Percentiles rank a stretch among this genome's conserved stretches.
Conservation (phyloP, 30 jellyfish, hydroid and myxozoan genomes). For the Mastigias papua region DNA sequence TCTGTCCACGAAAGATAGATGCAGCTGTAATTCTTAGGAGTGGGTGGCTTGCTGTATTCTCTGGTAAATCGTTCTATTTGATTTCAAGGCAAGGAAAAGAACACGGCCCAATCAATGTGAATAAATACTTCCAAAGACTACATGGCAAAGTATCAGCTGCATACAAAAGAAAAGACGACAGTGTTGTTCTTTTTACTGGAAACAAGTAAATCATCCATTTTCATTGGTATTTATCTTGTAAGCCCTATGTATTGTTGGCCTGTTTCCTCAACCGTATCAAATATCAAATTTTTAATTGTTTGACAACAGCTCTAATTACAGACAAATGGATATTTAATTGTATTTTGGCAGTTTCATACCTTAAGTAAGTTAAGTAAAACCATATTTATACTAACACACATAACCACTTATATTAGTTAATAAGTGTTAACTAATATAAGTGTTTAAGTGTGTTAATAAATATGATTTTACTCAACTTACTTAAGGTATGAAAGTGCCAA, state of each 20-base stretch:
- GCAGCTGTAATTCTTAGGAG: slow-evolving; percentile 40
- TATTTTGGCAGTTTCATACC: too few relatives aligned
- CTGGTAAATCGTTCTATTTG: slow-evolving; percentile 40
- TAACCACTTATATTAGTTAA: too few relatives aligned
- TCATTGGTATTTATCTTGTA: not conserved
- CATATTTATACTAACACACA: too few relatives aligned
- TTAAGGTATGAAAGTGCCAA: too few relatives aligned
- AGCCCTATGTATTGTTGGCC: not conserved
- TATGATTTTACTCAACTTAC: too few relatives aligned
- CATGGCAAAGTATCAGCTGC: slow-evolving; percentile 53
- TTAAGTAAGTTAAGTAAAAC: too few relatives aligned
- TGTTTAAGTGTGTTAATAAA: too few relatives aligned
- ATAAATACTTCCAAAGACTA: slow-evolving; percentile 25
- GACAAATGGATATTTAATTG: too few relatives aligned
- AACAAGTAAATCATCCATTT: slow-evolving; percentile 14
- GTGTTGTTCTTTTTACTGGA: slow-evolving; percentile 43
- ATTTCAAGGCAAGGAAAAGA: slow-evolving; percentile 19
- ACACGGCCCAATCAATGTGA: slow-evolving; percentile 39
- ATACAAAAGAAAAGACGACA: slow-evolving; percentile 13
- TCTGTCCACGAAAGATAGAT: slow-evolving; percentile 19
- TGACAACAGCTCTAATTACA: not conserved
- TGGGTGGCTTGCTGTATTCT: slow-evolving; percentile 61
- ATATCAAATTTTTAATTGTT: not conserved
- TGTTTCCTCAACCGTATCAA: not conserved
- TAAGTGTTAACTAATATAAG: too few relatives aligned